Evolutionary conservation across 2,113 vertebrate genomes (phyloP).

Genomic region (Saccopteryx bilineata): DNA sequence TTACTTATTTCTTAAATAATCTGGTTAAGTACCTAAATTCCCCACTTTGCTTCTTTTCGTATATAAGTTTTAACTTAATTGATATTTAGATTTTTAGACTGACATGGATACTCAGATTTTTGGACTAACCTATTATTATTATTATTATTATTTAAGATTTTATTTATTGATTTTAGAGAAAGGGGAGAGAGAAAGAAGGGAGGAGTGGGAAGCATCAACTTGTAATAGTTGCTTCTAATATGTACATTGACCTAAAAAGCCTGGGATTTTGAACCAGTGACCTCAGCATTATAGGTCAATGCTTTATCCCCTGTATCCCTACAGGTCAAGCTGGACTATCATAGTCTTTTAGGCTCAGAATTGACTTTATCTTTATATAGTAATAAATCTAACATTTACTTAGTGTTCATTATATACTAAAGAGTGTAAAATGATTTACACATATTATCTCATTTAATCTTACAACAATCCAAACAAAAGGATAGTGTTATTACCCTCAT

Average conservation of each 20-base stretch:
- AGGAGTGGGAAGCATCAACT: too few relatives aligned
- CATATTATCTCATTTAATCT: conserved; percentile 15
- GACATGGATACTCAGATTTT: background rate
- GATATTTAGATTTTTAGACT: background rate
- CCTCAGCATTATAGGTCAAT: too few relatives aligned
- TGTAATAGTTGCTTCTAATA: too few relatives aligned
- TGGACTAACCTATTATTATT: background rate
- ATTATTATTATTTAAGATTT: too few relatives aligned
- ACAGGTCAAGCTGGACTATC: background rate
- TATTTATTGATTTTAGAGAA: too few relatives aligned
- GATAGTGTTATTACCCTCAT: background rate
- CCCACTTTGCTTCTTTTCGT: background rate
- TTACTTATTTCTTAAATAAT: conserved; percentile 1
- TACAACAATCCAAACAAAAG: background rate
- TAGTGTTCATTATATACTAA: background rate
- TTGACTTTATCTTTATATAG: background rate
- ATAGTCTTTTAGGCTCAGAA: background rate
- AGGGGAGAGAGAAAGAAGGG: too few relatives aligned
- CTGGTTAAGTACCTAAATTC: background rate
- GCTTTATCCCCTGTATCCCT: too few relatives aligned
- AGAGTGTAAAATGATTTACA: background rate
- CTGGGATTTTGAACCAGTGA: too few relatives aligned
- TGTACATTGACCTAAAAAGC: too few relatives aligned
- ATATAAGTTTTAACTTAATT: background rate
- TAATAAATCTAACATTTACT: background rate